phyloP scores from a whole-genome alignment of 2,113 vertebrate genomes.

The Physeter macrocephalus region DNA sequence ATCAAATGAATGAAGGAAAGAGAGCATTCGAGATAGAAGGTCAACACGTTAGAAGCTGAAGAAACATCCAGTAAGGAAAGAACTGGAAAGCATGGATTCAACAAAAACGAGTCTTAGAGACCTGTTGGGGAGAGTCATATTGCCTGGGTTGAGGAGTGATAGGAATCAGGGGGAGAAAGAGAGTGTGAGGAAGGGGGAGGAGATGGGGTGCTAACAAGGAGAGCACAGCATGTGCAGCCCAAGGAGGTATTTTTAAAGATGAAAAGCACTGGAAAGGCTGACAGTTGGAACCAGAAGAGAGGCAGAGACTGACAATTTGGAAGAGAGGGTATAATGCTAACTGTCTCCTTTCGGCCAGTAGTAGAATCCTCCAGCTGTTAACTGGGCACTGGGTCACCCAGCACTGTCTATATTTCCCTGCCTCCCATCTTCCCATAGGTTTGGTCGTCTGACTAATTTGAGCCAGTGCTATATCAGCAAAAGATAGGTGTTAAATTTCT shows the following conservation, averaged over 20 bases:
- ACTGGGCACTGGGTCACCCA: neutral
- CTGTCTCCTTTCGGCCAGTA: neutral
- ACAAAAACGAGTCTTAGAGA: neutral
- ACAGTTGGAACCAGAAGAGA: neutral
- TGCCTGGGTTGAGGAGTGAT: too few relatives aligned
- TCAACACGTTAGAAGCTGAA: neutral
- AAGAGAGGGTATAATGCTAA: neutral
- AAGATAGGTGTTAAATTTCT: neutral
- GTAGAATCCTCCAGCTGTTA: neutral
- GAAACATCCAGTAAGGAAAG: neutral
- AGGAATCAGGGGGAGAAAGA: neutral
- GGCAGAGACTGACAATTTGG: neutral
- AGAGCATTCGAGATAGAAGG: neutral
- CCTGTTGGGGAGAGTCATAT: neutral
- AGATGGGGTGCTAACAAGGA: neutral
- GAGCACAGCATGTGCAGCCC: neutral
- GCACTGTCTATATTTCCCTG: neutral
- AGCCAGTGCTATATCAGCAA: neutral
- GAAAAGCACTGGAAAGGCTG: neutral
- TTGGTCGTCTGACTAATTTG: neutral
- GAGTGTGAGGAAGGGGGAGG: neutral
- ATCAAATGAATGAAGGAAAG: neutral
- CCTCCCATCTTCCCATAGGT: neutral
- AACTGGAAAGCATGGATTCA: neutral
- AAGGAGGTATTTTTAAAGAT: neutral